Conservation (phyloP, 2,113 vertebrate species). For the Sterna hirundo region DNA sequence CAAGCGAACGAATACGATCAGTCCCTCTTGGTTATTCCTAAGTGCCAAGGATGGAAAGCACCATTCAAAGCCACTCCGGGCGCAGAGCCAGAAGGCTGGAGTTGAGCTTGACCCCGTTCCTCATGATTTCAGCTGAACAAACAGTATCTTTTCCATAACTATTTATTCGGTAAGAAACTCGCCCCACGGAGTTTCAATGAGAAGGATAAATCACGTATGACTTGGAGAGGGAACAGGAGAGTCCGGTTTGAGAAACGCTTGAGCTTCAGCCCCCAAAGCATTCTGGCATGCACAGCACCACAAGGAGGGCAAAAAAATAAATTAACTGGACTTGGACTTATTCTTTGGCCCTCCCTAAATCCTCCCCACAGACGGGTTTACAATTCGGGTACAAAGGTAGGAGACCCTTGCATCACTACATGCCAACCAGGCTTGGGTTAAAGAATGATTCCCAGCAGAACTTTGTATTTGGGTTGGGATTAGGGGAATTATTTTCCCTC, state of each 20-base stretch:
- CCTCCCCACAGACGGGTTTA: not conserved
- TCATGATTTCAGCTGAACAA: not conserved
- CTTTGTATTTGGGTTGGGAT: not conserved
- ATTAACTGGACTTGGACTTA: not conserved
- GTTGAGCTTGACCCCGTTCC: not conserved
- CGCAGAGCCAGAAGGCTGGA: not conserved
- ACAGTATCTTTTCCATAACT: not conserved
- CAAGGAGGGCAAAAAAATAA: not conserved
- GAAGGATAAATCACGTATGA: not conserved
- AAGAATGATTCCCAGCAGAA: not conserved
- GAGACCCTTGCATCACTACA: accelerated
- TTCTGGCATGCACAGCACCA: not conserved
- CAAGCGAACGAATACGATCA: accelerated
- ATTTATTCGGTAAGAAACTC: accelerated
- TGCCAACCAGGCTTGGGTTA: accelerated
- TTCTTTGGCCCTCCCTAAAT: not conserved
- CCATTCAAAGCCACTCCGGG: not conserved
- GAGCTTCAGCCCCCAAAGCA: accelerated
- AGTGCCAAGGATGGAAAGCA: not conserved
- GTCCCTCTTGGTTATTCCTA: accelerated
- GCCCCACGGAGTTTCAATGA: not conserved
- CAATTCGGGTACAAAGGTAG: not conserved
- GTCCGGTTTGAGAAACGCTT: accelerated
- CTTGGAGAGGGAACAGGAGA: not conserved
- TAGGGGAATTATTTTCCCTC: not conserved